Base-by-base conservation (phyloP, 2,113 vertebrate species). In the Odontesthes bonariensis region DNA sequence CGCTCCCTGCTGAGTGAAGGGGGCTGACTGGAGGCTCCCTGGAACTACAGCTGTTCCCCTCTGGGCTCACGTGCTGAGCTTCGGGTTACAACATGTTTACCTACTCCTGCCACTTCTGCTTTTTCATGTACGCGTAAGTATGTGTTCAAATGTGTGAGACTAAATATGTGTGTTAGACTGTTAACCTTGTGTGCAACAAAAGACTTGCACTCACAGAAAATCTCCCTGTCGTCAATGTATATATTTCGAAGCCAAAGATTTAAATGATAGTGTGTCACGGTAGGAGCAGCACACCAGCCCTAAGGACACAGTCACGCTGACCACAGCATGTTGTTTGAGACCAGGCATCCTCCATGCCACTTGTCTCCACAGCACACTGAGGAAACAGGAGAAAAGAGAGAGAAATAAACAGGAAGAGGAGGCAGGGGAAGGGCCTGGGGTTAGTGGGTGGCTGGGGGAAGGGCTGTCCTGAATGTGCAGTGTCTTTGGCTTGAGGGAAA, bases 351-450 rank as follows among this genome's bases (percentile, higher is more conserved):
- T 83, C 51, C 20, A 58, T 56, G 55, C 79, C 73, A 79, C 74
- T 82, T 70, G 75, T 69, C 73, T 69, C 58, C 63, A 66, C 51
- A 72, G 79, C 47, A 60, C 72, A 73, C 19, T 55, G 53, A 82
- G 84, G 85, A 86, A 88, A 86, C 81, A 52, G 73, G 84, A 46
- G 73, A 73, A 83, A 56, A 77, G 73, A 76, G 69, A 91, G 69
- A 83, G 85, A 89, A 86, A 91, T 92, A 93, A 93, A 94, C 91
- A 92, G 91, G 93, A 93, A 92, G 87, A 86, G 81, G 60, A 88
- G 86, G 74, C 65, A 74, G 76, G 83, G 75, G 79, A 73, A 62
- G 85, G 82, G 79, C 58, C 40, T 17, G 53, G 69, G 38, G 71
- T 70, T 81, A 67, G 70, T 0, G 35, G 42, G 42, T 16, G 65